Base-by-base conservation (phyloP, 1,140 invertebrate species). In the Stenopsyche tienmushanensis region DNA sequence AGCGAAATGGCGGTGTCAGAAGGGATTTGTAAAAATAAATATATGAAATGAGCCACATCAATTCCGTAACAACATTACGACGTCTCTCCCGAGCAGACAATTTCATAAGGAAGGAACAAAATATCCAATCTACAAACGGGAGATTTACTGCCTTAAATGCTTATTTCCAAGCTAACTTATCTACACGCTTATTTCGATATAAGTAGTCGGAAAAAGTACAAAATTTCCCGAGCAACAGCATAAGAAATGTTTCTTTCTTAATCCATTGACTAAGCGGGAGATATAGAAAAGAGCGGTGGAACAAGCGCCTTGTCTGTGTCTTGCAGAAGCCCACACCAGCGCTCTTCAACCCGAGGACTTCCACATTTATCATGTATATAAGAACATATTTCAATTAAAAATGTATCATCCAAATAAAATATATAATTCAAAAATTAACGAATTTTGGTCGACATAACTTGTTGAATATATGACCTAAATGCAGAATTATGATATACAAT, bases 51-150 rank as follows among this genome's bases (percentile, higher is more conserved):
- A n/a, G 44, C 17, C 44, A 47, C 17, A 20, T 47, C 44, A 47
- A 47, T 47, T 34, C 29, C 29, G 54, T 41, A 42, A 24, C 23
- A 23, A 9, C 25, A 24, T 1, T 42, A 41, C 13, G 54, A 17
- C 20, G 15, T 20, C 26, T 41, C 23, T 41, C 25, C 1, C 54
- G 17, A 8, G 26, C 23, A 62, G 60, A 62, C 60, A 62, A 62
- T 65, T 55, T 63, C 63, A 24, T 50, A 69, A 65, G 67, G 59
- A 60, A 64, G 49, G 63, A 65, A 62, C 58, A 63, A 63, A 68
- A 68, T 68, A 69, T 70, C 60, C 64, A 66, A 70, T 70, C 67
- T 70, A 66, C 64, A 70, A 65, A 69, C 59, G 64, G 59, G 64
- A 70, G 67, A 70, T 70, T 70, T 70, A 66, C 64, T 49, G 67